Conservation (phyloP, 2,797 vertebrate genomes). For the Falco naumanni region DNA sequence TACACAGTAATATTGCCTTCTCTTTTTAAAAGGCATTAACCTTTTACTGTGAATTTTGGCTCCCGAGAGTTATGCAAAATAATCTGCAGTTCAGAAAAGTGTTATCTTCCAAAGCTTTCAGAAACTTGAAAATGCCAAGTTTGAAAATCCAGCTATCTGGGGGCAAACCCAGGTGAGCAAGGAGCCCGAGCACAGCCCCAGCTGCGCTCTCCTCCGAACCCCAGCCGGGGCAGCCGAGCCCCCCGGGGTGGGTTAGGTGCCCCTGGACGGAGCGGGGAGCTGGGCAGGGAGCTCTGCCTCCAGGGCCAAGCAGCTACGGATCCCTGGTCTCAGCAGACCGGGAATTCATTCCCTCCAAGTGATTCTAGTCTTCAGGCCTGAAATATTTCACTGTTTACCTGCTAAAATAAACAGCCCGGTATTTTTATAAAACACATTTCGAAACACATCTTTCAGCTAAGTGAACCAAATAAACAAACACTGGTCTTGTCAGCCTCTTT, state of each 20-base stretch:
- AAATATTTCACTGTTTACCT: background rate
- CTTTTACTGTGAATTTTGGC: background rate
- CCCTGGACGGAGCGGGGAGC: background rate
- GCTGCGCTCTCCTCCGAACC: background rate
- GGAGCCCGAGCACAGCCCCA: background rate
- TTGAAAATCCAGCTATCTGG: background rate
- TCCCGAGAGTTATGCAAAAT: background rate
- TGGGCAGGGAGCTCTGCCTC: background rate
- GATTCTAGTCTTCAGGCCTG: background rate
- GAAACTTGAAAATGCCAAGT: background rate
- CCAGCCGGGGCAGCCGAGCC: rapidly evolving
- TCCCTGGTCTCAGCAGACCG: background rate
- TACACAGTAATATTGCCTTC: background rate
- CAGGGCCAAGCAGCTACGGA: rapidly evolving
- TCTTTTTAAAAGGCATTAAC: background rate
- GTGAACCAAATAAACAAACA: background rate
- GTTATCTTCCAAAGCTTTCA: background rate
- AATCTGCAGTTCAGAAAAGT: background rate
- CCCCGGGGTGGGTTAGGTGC: background rate
- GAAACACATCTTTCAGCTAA: slow-evolving; percentile 1
- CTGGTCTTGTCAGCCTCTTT: background rate
- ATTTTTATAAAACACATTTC: background rate
- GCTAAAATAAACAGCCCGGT: background rate
- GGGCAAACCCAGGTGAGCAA: background rate
- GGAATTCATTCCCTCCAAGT: background rate